These are phyloP conservation scores for Eledona agricola DNA, from an alignment of 2,888 invertebrate species.

Conservation along the genomic window DNA sequence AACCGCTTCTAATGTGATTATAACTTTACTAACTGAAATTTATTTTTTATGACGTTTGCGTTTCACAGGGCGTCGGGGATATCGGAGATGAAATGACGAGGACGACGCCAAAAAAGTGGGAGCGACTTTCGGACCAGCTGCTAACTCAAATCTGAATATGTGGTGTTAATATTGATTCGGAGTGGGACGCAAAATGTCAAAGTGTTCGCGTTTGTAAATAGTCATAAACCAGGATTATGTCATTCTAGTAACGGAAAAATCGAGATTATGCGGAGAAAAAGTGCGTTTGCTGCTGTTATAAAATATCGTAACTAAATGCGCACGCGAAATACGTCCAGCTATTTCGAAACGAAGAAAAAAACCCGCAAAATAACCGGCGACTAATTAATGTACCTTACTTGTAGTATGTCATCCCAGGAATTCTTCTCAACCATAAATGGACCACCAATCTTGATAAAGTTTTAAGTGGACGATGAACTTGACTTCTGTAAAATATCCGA, in stretches of 20 bases:
- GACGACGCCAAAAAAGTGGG: slow-evolving; percentile 17
- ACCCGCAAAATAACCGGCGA: slow-evolving; percentile 28
- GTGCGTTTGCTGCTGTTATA: slow-evolving; percentile 29
- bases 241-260: slow-evolving; percentile 26
- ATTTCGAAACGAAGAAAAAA: slow-evolving; percentile 13
- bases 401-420: slow-evolving; percentile 39
- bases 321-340: slow-evolving; percentile 26
- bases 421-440: slow-evolving; percentile 39
- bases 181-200: slow-evolving; percentile 23
- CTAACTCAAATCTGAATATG: slow-evolving; percentile 18
- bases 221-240: slow-evolving; percentile 35
- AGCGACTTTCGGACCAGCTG: slow-evolving; percentile 11
- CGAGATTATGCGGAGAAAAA: slow-evolving; percentile 27
- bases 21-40: slow-evolving; percentile 44
- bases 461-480: slow-evolving; percentile 40
- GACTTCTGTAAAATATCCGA: slow-evolving; percentile 37
- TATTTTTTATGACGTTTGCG: slow-evolving; percentile 44
- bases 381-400: slow-evolving; percentile 41
- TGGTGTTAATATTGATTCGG: slow-evolving; percentile 22
- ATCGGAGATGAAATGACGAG: slow-evolving; percentile 31
- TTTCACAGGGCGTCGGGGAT: slow-evolving; percentile 36
- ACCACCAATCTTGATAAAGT: slow-evolving; percentile 41
- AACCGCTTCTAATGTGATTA: slow-evolving; percentile 45
- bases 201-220: slow-evolving; percentile 30
- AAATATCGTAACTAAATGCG: slow-evolving; percentile 36